A percentile compares a stretch with the other conserved stretches of the same genome.
Evolutionary conservation across 2,113 vertebrate species (phyloP).

Genomic region (Andinoacara biseriatus): DNA sequence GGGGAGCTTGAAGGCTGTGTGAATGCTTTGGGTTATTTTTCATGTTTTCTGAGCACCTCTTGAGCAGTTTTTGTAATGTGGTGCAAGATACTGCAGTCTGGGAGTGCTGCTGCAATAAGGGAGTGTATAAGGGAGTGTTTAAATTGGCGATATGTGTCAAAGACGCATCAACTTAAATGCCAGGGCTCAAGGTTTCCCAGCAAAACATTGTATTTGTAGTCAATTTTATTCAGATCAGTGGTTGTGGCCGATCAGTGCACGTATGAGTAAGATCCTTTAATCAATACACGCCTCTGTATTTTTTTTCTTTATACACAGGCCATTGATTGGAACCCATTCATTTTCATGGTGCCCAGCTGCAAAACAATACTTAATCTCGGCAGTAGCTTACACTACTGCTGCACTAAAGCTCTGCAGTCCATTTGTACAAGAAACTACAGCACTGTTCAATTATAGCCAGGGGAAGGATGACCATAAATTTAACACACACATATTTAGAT

Average conservation of each 20-base stretch:
- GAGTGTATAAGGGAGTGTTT: background rate
- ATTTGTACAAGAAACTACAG: background rate
- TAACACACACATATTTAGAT: background rate
- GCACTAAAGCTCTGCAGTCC: background rate
- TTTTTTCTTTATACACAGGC: background rate
- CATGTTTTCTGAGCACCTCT: background rate
- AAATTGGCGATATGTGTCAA: background rate
- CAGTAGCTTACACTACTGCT: background rate
- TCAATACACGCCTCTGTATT: conserved; percentile 1
- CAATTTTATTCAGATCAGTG: background rate
- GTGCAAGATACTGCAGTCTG: background rate
- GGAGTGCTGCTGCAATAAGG: background rate
- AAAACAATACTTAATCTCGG: conserved; percentile 22
- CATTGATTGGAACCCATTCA: conserved; percentile 37
- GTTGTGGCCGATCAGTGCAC: too few relatives aligned
- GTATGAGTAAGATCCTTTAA: background rate
- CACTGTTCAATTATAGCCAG: background rate
- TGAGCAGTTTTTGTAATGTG: background rate
- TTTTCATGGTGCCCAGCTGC: conserved; percentile 8
- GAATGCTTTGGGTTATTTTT: background rate
- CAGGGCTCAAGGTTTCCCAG: background rate
- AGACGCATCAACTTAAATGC: background rate
- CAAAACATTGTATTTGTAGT: background rate
- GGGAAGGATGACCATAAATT: background rate
- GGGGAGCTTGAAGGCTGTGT: background rate